Base-by-base conservation (phyloP, 2,888 invertebrate species). In the Tricholauxania praeusta region DNA sequence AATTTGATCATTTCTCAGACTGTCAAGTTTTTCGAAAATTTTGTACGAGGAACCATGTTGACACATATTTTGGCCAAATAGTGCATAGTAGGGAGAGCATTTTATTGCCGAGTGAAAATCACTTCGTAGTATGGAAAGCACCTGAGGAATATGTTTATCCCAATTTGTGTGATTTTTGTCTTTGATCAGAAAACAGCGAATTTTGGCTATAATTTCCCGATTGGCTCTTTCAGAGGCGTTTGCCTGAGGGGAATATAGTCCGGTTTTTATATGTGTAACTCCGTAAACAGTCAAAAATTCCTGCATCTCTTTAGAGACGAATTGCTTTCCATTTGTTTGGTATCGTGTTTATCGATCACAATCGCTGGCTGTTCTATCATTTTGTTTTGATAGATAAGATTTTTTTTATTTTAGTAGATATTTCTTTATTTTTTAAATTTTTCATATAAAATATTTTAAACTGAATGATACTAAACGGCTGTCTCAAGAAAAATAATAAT, bases 241-340 rank as follows among this genome's bases (percentile, higher is more conserved):
- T 0, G 77, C 74, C 32, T 77, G 73, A 1, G 77, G 77, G 19
- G 28, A 59, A 7, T 59, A 59, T 12, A 59, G 28, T 8, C 39
- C 39, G 10, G 39, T 82, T 22, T 73, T 77, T 2, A 66, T 39
- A 7, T 80, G 64, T 10, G 28, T 28, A 28, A 28, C 28, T 28
- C 28, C 28, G 28, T 28, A 28, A 2, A 4, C 28, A 28, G 28
- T 63, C 3, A 76, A 48, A 12, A 79, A 72, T 10, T 53, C 60
- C 22, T 74, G 28, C 67, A 77, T 77, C 69, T 72, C 51, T 39
- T 71, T 65, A 0, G 74, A 66, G n/a, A 71, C 59, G 73, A 78
- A 81, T 62, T 80, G 80, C 12, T 74, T 66, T 0, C 81, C 81
- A 73, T 82, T 82, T n/a, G n/a, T n/a, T n/a, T n/a, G n/a, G n/a